phyloP scores from a whole-genome alignment of 2,888 invertebrate genomes.

The Drosophila gaucha region DNA sequence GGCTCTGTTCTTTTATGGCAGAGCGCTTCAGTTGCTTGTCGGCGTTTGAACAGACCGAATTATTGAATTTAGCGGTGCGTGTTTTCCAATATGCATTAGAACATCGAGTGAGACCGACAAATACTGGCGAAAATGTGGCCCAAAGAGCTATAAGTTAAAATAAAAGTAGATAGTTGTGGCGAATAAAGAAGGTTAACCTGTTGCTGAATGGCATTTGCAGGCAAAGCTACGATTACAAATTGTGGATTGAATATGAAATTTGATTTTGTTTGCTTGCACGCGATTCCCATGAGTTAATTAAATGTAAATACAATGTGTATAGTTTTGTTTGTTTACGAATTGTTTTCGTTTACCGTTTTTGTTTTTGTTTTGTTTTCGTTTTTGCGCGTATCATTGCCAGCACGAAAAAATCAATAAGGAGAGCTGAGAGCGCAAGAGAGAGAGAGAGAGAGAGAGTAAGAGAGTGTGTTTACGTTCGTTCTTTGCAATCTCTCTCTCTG shows the following conservation, averaged over 20 bases:
- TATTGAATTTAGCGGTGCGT: slow-evolving; percentile 5
- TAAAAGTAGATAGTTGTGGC: neutral
- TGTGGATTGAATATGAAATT: slow-evolving; percentile 9
- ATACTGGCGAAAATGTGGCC: neutral
- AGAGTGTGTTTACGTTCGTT: neutral
- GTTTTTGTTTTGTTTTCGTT: slow-evolving; percentile 30
- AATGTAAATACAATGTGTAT: slow-evolving; percentile 21
- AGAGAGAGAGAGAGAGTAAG: slow-evolving; percentile 5
- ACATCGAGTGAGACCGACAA: neutral
- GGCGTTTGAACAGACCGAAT: slow-evolving; percentile 32
- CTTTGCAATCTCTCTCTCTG: neutral
- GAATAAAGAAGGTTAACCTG: slow-evolving; percentile 6
- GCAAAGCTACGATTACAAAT: neutral
- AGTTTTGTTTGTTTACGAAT: slow-evolving; percentile 25
- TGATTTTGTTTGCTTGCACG: slow-evolving; percentile 12
- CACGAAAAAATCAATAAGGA: slow-evolving; percentile 71
- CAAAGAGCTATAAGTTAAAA: slow-evolving; percentile 16
- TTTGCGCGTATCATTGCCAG: slow-evolving; percentile 45
- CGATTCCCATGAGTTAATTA: slow-evolving; percentile 23
- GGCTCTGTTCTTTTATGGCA: slow-evolving; percentile 28
- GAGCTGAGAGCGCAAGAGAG: slow-evolving; percentile 12
- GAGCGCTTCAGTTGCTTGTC: slow-evolving; percentile 35
- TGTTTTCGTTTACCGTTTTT: slow-evolving; percentile 22
- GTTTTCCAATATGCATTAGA: neutral
- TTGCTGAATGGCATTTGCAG: neutral